Evolutionary conservation across 2,113 vertebrate species (phyloP).

Genomic region (Hystrix cristata): DNA sequence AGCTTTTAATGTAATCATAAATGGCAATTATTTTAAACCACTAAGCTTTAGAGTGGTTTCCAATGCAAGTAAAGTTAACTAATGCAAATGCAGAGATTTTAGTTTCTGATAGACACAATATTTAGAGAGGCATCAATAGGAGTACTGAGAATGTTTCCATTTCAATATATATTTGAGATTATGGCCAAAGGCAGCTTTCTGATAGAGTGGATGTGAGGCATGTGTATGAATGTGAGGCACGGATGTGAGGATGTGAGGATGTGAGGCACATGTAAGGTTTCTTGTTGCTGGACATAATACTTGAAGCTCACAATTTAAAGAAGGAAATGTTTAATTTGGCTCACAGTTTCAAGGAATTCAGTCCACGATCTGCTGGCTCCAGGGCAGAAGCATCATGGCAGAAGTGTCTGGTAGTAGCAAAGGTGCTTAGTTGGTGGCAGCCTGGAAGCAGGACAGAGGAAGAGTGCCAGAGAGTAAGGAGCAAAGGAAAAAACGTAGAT

Average conservation of each 20-base stretch:
- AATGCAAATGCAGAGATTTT: not conserved
- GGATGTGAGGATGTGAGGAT: not conserved
- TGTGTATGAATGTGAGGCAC: not conserved
- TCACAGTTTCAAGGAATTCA: not conserved
- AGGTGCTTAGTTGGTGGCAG: not conserved
- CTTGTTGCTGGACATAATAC: not conserved
- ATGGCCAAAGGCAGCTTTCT: constrained; percentile 8
- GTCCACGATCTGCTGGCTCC: not conserved
- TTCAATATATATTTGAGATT: not conserved
- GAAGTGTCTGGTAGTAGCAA: not conserved
- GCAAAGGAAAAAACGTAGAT: not conserved
- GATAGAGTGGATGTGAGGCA: not conserved
- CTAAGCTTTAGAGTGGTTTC: not conserved
- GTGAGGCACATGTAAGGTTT: not conserved
- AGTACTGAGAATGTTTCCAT: not conserved
- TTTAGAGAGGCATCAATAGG: not conserved
- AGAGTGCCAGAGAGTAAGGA: not conserved
- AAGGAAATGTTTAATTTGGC: not conserved
- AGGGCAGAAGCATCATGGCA: not conserved
- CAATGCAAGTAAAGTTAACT: not conserved
- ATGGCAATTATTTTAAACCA: not conserved
- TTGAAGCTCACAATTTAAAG: not conserved
- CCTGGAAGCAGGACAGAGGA: too few species aligned
- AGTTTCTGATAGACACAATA: not conserved
- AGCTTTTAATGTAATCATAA: not conserved